Conservation (phyloP, 2,888 invertebrate genomes). For the Steinernema hermaphroditum region DNA sequence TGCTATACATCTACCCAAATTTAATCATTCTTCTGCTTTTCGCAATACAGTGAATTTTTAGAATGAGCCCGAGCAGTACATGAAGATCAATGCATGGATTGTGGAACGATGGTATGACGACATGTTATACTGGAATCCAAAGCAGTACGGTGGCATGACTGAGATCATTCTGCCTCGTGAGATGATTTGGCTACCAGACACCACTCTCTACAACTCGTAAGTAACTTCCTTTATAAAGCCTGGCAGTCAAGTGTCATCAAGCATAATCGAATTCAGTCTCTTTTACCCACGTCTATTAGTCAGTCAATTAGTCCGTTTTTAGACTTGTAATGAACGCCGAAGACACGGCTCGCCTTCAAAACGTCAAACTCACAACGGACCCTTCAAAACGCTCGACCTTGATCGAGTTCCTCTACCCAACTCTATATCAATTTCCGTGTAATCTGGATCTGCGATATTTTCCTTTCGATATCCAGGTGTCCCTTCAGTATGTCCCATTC, state of each 20-base stretch:
- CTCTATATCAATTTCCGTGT: conserved; percentile 57
- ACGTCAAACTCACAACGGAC: conserved; percentile 53
- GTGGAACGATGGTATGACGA: conserved; percentile 53
- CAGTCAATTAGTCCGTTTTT: too few species aligned
- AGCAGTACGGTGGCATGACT: conserved; percentile 45
- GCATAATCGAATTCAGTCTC: too few species aligned
- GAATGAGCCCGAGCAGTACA: conserved; percentile 45
- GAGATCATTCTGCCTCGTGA: conserved; percentile 50
- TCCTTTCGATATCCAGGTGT: conserved; percentile 56
- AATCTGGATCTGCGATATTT: conserved; percentile 48
- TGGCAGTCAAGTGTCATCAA: too few species aligned
- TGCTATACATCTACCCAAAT: too few species aligned
- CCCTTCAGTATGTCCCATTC: too few species aligned
- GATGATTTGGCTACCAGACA: conserved; percentile 54
- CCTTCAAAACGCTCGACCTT: conserved; percentile 48
- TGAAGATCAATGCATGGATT: conserved; percentile 44
- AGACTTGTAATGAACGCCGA: conserved; percentile 59
- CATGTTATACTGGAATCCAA: conserved; percentile 53
- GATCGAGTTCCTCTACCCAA: conserved; percentile 59
- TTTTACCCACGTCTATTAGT: too few species aligned
- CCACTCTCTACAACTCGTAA: conserved; percentile 56
- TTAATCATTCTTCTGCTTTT: too few species aligned
- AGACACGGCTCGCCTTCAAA: conserved; percentile 51
- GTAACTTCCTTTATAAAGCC: conserved; percentile 25
- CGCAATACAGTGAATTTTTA: too few species aligned